These are phyloP conservation scores for Microvelia longipes DNA, from an alignment of 1,140 invertebrate species.

Conservation along the genomic window DNA sequence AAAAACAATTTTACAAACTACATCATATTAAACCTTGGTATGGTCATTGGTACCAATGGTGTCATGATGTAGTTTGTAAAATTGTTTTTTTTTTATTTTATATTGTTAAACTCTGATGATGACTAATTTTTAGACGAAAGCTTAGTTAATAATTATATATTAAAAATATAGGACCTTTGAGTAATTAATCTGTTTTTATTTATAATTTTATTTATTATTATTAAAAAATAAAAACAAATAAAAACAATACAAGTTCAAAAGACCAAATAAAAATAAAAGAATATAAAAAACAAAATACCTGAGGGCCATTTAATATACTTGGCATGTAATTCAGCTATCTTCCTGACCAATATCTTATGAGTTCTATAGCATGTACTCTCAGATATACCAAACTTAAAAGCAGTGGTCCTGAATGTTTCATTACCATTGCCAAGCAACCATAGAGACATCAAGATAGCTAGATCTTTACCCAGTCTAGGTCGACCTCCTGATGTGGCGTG, in stretches of 20 bases:
- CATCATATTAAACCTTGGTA: too few species aligned
- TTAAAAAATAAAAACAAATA: not conserved
- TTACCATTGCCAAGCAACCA: not conserved
- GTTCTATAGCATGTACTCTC: not conserved
- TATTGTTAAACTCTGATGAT: too few species aligned
- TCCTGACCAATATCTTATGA: not conserved
- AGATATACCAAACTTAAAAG: not conserved
- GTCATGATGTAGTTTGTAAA: too few species aligned
- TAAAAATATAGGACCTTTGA: too few species aligned
- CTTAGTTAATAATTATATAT: too few species aligned
- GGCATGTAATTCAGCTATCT: not conserved
- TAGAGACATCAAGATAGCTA: not conserved
- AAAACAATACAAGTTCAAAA: too few species aligned
- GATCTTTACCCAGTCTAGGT: not conserved
- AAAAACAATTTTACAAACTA: too few species aligned
- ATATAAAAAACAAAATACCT: not conserved
- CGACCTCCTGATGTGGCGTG: too few species aligned
- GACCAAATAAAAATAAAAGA: not conserved
- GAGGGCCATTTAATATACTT: not conserved
- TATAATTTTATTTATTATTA: not conserved
- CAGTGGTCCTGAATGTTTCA: not conserved
- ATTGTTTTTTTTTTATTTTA: too few species aligned
- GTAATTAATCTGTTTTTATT: not conserved
- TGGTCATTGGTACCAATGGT: too few species aligned
- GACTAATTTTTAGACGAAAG: too few species aligned